phyloP scores from a whole-genome alignment of 2,888 invertebrate genomes.

The Agriotes lineatus region DNA sequence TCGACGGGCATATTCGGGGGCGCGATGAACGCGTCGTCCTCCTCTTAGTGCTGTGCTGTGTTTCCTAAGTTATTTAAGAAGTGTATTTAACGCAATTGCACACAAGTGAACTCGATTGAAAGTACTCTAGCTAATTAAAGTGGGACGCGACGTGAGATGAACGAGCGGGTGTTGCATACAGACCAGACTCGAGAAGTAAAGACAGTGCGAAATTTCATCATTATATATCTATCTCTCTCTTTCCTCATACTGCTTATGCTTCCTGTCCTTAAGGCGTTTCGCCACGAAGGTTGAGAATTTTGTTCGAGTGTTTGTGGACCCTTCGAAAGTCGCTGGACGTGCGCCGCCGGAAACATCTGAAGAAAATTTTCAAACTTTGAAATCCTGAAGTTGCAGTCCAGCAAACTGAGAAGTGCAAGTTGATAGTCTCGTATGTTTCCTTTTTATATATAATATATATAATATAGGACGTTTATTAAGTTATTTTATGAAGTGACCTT shows the following conservation, averaged over 20 bases:
- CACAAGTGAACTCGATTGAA: slow-evolving; percentile 32
- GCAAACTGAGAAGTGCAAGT: slow-evolving; percentile 56
- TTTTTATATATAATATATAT: slow-evolving; percentile 63
- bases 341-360: slow-evolving; percentile 15
- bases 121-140: slow-evolving; percentile 43
- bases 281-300: slow-evolving; percentile 34
- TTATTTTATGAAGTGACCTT: slow-evolving; percentile 75
- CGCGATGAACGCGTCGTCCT: slow-evolving; percentile 69
- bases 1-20: slow-evolving; percentile 70
- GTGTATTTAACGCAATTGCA: slow-evolving; percentile 41
- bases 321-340: neutral
- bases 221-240: slow-evolving; percentile 28
- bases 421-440: slow-evolving; percentile 61
- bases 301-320: slow-evolving; percentile 26
- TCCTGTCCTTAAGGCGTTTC: slow-evolving; percentile 39
- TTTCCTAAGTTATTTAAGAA: slow-evolving; percentile 57
- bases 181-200: slow-evolving; percentile 31
- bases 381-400: slow-evolving; percentile 54
- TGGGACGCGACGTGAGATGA: slow-evolving; percentile 32
- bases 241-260: slow-evolving; percentile 42
- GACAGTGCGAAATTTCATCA: slow-evolving; percentile 37
- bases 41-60: slow-evolving; percentile 67
- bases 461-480: slow-evolving; percentile 68
- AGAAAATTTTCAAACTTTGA: slow-evolving; percentile 45
- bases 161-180: slow-evolving; percentile 20